phyloP scores from a whole-genome alignment of 2,797 vertebrate species.

The Lithobates pipiens region DNA sequence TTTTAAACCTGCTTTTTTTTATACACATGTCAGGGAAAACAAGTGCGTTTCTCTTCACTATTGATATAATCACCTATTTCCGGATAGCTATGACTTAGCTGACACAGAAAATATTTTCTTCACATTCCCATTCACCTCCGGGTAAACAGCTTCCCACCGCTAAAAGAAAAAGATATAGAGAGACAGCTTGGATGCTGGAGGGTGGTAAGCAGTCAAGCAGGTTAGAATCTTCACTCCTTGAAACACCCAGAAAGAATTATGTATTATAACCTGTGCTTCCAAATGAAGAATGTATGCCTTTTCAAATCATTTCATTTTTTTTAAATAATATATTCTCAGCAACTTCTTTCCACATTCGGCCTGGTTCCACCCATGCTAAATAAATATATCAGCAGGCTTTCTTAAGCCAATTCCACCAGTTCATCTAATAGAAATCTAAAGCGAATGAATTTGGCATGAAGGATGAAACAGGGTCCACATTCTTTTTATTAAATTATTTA shows the following conservation, averaged over 20 bases:
- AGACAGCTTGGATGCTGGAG: constrained; percentile 60
- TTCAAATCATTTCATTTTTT: not conserved
- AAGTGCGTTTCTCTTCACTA: not conserved
- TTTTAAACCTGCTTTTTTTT: not conserved
- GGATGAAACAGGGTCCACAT: constrained; percentile 47
- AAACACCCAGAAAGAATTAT: constrained; percentile 30
- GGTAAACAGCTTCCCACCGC: constrained; percentile 30
- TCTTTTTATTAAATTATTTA: constrained; percentile 56
- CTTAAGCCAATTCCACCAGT: constrained; percentile 20
- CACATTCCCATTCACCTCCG: constrained; percentile 36
- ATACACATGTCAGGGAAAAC: not conserved
- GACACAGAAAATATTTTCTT: constrained; percentile 51
- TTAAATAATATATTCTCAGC: constrained; percentile 23
- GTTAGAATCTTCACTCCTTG: constrained; percentile 25
- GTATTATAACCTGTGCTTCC: not conserved
- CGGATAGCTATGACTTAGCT: constrained; percentile 23
- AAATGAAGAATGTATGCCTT: not conserved
- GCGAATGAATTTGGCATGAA: constrained; percentile 44
- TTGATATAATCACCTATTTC: constrained; percentile 18
- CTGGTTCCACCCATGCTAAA: constrained; percentile 6
- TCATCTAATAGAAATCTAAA: constrained; percentile 39
- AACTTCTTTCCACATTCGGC: not conserved
- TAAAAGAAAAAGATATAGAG: constrained; percentile 41
- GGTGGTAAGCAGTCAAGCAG: constrained; percentile 53
- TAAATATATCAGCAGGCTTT: not conserved